Evolutionary conservation across 2,888 invertebrate species (phyloP), one percentile per base, ranked within the genome.

Genomic region (Rhagophthalmus giganteus): DNA sequence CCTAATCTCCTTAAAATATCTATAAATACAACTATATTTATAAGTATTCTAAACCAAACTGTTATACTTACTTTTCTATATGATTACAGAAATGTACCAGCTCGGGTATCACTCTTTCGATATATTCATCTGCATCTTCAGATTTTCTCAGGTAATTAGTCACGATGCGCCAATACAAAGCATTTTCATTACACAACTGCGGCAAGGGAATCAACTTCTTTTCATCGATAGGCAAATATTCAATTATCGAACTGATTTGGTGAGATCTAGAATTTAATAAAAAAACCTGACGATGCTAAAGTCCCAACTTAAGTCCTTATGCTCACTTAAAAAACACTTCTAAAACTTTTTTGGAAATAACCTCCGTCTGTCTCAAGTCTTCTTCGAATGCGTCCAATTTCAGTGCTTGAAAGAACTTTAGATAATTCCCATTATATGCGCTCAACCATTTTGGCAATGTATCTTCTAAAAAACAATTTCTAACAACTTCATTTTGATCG

Each of bases 371-470:
- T 20, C 41, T 31, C n/a, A 54, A 30, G 38, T 54, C 54, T 26
- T 49, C 45, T 25, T 45, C 54, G 13, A 24, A 54, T 5, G 54
- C 49, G 32, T 54, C 49, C 6, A 49, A 35, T 15, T 54, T 54
- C 27, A 54, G 37, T 7, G 49, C 54, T 15, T 49, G 34, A 2
- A 54, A 7, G 9, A 54, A 30, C 3, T 35, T 24, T 11, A 54
- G 24, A 24, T 24, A 54, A 14, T 54, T 37, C 5, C 45, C 54
- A 4, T 50, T 45, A 11, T 54, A 54, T n/a, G 82, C 78, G 40
- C 84, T 80, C 52, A 93, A 74, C 94, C 94, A 94, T 1, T 84
- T 78, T 0, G 87, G 87, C 1, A 94, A 73, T 56, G 89, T 70
- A 6, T 75, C 70, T 27, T 27, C 73, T 75, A 27, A 71, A 70